Evolutionary conservation across 2,888 invertebrate species (phyloP), one percentile per base, ranked within the genome.

Genomic region (Rotaria sp.): DNA sequence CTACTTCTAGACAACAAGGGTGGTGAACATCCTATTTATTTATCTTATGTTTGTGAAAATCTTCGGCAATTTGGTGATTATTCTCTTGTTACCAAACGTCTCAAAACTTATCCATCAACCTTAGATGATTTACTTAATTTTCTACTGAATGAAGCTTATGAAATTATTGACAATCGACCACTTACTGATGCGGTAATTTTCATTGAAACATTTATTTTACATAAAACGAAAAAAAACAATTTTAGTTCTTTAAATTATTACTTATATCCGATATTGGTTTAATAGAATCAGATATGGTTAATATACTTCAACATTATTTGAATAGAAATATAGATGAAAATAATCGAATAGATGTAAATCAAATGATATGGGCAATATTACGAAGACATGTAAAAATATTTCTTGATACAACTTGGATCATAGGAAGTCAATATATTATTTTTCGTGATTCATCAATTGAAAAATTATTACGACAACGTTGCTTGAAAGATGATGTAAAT

Each of bases 11-110:
- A 80, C 7, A 80, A 80, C 13, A 80, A 80, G 8, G 80, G 80
- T 45, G 41, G 80, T 80, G 41, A 80, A 45, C 80, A 80, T 80
- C 45, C 45, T 13, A 45, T 80, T 80, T 80, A 45, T 80, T 80
- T 80, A 80, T 80, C 80, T 41, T 80, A 80, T 45, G 26, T 80
- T n/a, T 80, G 80, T 80, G 80, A 80, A 80, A 80, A 80, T 80
- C 80, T 80, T 45, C 80, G 80, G 3, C 80, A 80, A 80, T 80
- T 80, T 45, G 80, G 80, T 80, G 80, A 80, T 80, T 80, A 80
- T 80, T 80, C 80, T 26, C 45, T 80, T 45, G 45, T 80, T 45
- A 80, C 80, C 13, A 45, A 80, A 80, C 41, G 45, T 45, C 41
- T 80, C 5, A 41, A 45, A 45, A 21, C 8, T 26, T 80, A 80